A percentile compares a stretch with the other conserved stretches of the same genome.
Conservation (phyloP, 2,888 invertebrate genomes). For the Hirtodrosophila trivittata region DNA sequence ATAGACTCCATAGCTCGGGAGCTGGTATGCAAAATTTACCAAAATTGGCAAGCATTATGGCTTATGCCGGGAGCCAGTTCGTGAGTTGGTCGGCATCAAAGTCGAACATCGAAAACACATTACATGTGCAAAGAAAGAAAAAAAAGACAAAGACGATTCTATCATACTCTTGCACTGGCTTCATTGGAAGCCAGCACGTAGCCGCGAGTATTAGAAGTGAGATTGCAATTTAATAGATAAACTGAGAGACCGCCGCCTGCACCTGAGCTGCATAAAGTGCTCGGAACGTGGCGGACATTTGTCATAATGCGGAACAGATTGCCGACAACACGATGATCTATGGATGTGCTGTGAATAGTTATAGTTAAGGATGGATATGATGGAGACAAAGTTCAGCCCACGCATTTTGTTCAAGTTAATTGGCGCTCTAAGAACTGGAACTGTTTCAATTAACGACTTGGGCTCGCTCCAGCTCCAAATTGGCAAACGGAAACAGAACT, state of each 20-base stretch:
- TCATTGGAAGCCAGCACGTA: conserved; percentile 61
- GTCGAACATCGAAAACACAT: conserved; percentile 50
- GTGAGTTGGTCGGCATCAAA: conserved; percentile 53
- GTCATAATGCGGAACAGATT: conserved; percentile 73
- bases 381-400: conserved; percentile 41
- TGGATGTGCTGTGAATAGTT: conserved; percentile 33
- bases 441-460: conserved; percentile 40
- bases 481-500: conserved; percentile 59
- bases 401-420: conserved; percentile 45
- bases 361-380: conserved; percentile 6
- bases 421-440: conserved; percentile 48
- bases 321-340: conserved; percentile 20
- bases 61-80: conserved; percentile 59
- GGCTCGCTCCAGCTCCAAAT: conserved; percentile 38
- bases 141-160: conserved; percentile 58
- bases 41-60: conserved; percentile 61
- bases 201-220: conserved; percentile 18
- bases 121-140: conserved; percentile 32
- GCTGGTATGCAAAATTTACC: conserved; percentile 58
- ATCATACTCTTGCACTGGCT: conserved; percentile 33
- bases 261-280: conserved; percentile 68
- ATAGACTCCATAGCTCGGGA: conserved; percentile 11
- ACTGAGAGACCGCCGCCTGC: conserved; percentile 42
- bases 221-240: conserved; percentile 70
- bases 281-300: conserved; percentile 58